Evolutionary conservation across 1,140 invertebrate genomes (phyloP).

Genomic region (Sarcophaga peregrina): DNA sequence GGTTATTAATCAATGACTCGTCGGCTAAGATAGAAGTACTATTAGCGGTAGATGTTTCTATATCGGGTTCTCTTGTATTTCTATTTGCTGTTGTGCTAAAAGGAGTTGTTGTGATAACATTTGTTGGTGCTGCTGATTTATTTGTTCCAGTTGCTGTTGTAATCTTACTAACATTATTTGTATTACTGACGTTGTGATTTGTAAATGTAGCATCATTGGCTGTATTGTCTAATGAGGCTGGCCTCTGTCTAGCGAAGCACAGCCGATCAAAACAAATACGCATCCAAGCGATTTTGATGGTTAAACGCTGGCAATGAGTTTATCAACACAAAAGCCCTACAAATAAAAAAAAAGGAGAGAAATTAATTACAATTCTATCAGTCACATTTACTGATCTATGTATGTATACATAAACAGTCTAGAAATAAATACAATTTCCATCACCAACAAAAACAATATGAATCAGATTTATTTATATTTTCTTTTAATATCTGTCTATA

Average conservation of each 20-base stretch:
- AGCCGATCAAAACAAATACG: constrained; percentile 87
- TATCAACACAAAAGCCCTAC: constrained; percentile 52
- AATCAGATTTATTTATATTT: too few relatives aligned
- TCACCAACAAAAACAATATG: too few relatives aligned
- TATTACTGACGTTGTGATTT: constrained; percentile 65
- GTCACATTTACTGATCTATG: not conserved
- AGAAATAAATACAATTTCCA: too few relatives aligned
- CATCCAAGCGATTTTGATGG: constrained; percentile 77
- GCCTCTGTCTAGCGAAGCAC: constrained; percentile 87
- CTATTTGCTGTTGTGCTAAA: constrained; percentile 29
- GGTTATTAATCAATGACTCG: not conserved
- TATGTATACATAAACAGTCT: too few relatives aligned
- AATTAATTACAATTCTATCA: not conserved
- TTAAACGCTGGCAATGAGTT: constrained; percentile 54
- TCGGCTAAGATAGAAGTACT: not conserved
- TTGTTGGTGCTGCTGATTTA: not conserved
- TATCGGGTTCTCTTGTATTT: constrained; percentile 30
- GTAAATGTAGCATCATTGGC: constrained; percentile 43
- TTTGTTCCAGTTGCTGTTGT: not conserved
- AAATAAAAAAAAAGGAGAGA: constrained; percentile 27
- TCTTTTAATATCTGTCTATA: too few relatives aligned
- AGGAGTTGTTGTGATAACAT: constrained; percentile 43
- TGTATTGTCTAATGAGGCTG: constrained; percentile 78
- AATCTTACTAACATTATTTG: constrained; percentile 10
- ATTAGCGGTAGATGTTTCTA: constrained; percentile 33